A percentile compares a stretch with the other conserved stretches of the same genome.
These are phyloP conservation scores for Cephus pulcher DNA, from an alignment of 2,888 invertebrate species.

Conservation along the genomic window DNA sequence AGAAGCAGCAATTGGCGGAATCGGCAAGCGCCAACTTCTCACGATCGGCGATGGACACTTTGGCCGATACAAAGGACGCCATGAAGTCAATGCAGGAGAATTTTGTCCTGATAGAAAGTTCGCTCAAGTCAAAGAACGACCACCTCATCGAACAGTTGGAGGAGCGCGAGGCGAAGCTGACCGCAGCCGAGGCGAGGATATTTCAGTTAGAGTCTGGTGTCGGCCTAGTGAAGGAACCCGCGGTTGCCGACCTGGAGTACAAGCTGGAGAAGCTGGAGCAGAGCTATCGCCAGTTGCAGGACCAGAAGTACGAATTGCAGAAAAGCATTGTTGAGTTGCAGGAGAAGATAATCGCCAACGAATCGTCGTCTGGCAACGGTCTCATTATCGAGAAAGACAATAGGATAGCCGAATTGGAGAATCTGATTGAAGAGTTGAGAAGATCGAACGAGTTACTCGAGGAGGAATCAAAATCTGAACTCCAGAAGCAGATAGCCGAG, in stretches of 20 bases:
- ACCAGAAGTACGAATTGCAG: conserved; percentile 58
- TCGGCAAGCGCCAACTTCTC: conserved; percentile 51
- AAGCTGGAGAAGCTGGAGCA: conserved; percentile 50
- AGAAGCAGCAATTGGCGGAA: conserved; percentile 47
- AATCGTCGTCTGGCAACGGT: conserved; percentile 40
- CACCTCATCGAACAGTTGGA: conserved; percentile 70
- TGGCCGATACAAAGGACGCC: conserved; percentile 83
- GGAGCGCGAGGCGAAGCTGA: conserved; percentile 70
- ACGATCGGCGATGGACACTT: conserved; percentile 72
- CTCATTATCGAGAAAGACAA: conserved; percentile 54
- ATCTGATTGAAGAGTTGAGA: conserved; percentile 58
- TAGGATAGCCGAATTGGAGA: conserved; percentile 67
- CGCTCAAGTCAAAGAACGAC: conserved; percentile 77
- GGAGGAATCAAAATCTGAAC: conserved; percentile 52
- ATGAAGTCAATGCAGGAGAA: conserved; percentile 85
- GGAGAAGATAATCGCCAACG: conserved; percentile 45
- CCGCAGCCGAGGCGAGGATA: conserved; percentile 54
- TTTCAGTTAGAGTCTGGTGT: conserved; percentile 51
- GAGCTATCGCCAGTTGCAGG: conserved; percentile 48
- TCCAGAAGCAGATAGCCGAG: conserved; percentile 49
- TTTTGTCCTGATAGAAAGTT: conserved; percentile 77
- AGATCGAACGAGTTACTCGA: conserved; percentile 53
- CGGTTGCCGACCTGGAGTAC: conserved; percentile 45
- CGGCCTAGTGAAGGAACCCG: conserved; percentile 44
- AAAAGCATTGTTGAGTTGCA: conserved; percentile 55